These are phyloP conservation scores for Nycticebus coucang DNA, from an alignment of 2,113 vertebrate genomes.

Conservation along the genomic window DNA sequence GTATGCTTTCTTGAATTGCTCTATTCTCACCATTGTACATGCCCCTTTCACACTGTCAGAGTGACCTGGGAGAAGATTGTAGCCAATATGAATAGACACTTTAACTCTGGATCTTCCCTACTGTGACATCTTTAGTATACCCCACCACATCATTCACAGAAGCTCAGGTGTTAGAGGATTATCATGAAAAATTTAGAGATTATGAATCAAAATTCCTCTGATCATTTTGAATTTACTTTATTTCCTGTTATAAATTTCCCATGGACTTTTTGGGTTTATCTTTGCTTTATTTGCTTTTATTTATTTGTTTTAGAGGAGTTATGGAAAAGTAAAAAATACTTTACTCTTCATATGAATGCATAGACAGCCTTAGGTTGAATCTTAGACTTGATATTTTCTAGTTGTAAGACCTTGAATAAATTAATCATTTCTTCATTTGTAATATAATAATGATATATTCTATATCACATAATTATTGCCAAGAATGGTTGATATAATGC, in stretches of 20 bases:
- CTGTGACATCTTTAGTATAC: background rate
- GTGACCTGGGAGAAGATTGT: background rate
- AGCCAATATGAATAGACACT: background rate
- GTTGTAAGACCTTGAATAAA: background rate
- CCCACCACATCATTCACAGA: background rate
- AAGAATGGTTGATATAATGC: background rate
- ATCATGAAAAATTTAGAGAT: background rate
- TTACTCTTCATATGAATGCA: background rate
- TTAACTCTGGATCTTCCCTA: background rate
- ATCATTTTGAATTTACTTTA: background rate
- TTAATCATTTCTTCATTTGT: background rate
- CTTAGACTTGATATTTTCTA: background rate
- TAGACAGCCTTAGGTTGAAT: background rate
- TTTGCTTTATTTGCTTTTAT: background rate
- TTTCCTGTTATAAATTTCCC: background rate
- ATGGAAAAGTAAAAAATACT: background rate
- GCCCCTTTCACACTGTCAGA: background rate
- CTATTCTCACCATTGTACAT: background rate
- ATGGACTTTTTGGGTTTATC: background rate
- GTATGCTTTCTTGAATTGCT: background rate
- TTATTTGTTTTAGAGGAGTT: background rate
- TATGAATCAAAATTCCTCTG: background rate
- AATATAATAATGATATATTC: background rate
- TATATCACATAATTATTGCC: background rate
- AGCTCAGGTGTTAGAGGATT: background rate